Evolutionary conservation across 2,797 vertebrate genomes (phyloP), one percentile per base, ranked within the genome.

Genomic region (Sandelia bainsii): DNA sequence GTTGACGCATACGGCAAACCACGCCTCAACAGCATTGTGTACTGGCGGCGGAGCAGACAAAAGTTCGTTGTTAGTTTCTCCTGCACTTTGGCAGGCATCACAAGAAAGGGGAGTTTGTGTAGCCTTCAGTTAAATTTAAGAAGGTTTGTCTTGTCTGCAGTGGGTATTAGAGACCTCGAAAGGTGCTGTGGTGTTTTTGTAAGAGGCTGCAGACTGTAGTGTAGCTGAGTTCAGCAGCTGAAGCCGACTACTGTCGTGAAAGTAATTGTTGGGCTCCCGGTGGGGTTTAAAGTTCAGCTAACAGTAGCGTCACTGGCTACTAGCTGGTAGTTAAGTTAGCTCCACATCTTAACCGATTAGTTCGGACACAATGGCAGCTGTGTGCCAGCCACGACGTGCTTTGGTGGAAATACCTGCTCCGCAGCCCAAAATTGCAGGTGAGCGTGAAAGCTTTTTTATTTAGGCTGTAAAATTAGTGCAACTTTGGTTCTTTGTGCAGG

Each of bases 391-490:
- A 6, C 86, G 93, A 75, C 93, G 85, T 19, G 94, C 84, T 19
- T 40, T 94, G 74, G 74, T 93, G 69, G 93, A 95, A 77, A 95
- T 95, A 39, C 89, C 93, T 44, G 83, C 92, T 3, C 94, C 94
- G 0, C 94, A 95, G 63, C 94, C 94, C 1, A 94, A 94, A 82
- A 92, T 89, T n/a, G 84, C 91, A 71, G 91, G 93, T 94, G 75
- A 77, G 90, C 74, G 2, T 12, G 1, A 60, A 19, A 34, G 10
- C 2, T 7, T 0, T 0, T 44, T 23, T 25, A 6, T 34, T 11
- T 1, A 13, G 20, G 5, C 5, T 29, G 13, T 4, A 2, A 14
- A 29, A 19, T 5, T 14, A 13, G 14, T 57, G 7, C 3, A 37
- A 46, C 4, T 53, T 62, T 1, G 11, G 12, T 22, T 51, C 13